Conservation (phyloP, 2,113 vertebrate species). For the human (Homo sapiens) region GRCh38 chr12:45103001-45103500, state of each 20-base stretch:
- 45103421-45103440: background rate
- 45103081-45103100: background rate
- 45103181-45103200: background rate
- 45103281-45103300: background rate
- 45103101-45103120: background rate
- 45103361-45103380: background rate
- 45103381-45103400: background rate
- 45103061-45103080: background rate
- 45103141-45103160: background rate
- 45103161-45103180: background rate
- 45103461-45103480: background rate
- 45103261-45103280: conserved; percentile 27
- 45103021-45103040: background rate
- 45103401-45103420: background rate
- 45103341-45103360: background rate
- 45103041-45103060: background rate
- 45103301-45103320: background rate
- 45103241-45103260: background rate
- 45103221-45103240: background rate
- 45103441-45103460: background rate
- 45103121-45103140: background rate
- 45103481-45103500: background rate
- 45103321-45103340: background rate
- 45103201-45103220: background rate
- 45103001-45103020: background rate